Evolutionary conservation across 1,140 invertebrate species (phyloP).

Genomic region (Thalassaphorura encarpata): DNA sequence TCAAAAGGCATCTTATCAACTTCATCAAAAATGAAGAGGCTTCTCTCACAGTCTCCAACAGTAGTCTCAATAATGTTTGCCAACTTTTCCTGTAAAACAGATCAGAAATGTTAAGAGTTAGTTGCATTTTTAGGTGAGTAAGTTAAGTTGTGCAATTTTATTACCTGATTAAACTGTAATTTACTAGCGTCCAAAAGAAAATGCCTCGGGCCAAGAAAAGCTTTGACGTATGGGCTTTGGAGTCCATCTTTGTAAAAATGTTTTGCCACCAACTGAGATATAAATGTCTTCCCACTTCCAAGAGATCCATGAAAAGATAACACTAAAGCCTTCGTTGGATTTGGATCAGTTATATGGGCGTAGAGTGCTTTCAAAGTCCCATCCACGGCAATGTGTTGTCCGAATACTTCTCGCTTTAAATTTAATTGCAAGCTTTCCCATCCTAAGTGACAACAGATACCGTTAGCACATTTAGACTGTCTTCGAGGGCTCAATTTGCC

Average conservation of each 20-base stretch:
- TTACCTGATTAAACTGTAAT: constrained; percentile 15
- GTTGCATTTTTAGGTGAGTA: neutral
- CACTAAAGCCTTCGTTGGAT: constrained; percentile 40
- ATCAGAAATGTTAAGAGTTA: neutral
- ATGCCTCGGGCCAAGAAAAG: constrained; percentile 13
- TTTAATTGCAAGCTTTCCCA: neutral
- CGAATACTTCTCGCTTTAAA: constrained; percentile 34
- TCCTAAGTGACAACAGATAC: neutral
- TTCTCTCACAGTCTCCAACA: constrained; percentile 6
- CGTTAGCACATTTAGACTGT: too few species aligned
- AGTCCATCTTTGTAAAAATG: constrained; percentile 25
- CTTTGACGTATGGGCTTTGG: constrained; percentile 14
- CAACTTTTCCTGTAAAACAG: constrained; percentile 8
- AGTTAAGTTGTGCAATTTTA: neutral
- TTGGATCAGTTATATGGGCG: constrained; percentile 35
- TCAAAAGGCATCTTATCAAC: constrained; percentile 23
- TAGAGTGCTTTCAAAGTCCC: constrained; percentile 34
- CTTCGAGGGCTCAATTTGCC: too few species aligned
- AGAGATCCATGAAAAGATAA: constrained; percentile 37
- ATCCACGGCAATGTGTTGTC: constrained; percentile 39
- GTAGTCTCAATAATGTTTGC: constrained; percentile 1
- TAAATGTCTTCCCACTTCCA: constrained; percentile 26
- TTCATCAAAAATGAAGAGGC: constrained; percentile 29
- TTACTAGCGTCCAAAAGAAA: constrained; percentile 11
- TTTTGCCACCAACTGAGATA: constrained; percentile 14